Evolutionary conservation across 2,888 invertebrate genomes (phyloP).

Genomic region (Saturnia pavonia): DNA sequence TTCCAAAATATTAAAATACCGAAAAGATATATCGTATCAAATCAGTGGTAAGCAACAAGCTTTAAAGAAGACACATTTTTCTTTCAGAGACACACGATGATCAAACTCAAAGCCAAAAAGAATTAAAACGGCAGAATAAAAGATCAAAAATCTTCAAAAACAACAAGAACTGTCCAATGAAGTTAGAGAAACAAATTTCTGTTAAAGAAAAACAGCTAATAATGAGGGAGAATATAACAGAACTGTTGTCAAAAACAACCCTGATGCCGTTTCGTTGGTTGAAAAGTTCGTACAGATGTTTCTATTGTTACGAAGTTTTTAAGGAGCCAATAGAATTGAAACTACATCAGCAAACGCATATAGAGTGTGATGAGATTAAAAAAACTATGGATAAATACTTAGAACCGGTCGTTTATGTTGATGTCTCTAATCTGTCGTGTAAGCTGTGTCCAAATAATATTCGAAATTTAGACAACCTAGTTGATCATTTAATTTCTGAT

Average conservation of each 20-base stretch:
- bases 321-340: constrained; percentile 36
- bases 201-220: constrained; percentile 12
- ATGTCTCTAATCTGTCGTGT: constrained; percentile 38
- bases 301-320: constrained; percentile 47
- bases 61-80: constrained; percentile 35
- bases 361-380: constrained; percentile 30
- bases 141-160: constrained; percentile 13
- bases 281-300: constrained; percentile 42
- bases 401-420: constrained; percentile 38
- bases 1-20: neutral
- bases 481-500: constrained; percentile 34
- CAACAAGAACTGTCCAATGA: neutral
- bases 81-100: constrained; percentile 33
- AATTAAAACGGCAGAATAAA: constrained; percentile 16
- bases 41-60: constrained; percentile 21
- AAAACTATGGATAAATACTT: constrained; percentile 35
- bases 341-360: constrained; percentile 33
- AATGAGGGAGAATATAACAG: constrained; percentile 45
- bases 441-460: constrained; percentile 30
- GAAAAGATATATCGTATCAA: neutral
- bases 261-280: constrained; percentile 47
- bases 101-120: constrained; percentile 27
- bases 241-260: constrained; percentile 43
- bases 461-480: constrained; percentile 29
- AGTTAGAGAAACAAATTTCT: neutral